Evolutionary conservation across 2,113 vertebrate species (phyloP).

Genomic region (Recurvirostra avosetta): DNA sequence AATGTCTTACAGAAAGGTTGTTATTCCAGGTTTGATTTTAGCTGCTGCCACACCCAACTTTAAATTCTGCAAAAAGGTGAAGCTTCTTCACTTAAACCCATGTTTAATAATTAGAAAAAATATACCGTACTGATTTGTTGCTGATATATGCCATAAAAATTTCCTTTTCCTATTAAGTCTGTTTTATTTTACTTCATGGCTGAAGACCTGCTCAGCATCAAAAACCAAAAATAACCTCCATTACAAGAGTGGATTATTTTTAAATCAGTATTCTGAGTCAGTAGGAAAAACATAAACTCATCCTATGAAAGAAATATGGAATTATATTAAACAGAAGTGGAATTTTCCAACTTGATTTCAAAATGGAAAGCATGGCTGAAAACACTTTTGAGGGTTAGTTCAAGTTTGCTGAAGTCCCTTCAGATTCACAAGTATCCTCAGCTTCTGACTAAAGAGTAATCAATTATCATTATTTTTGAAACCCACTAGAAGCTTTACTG

Average conservation of each 20-base stretch:
- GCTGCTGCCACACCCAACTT: not conserved
- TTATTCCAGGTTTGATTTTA: not conserved
- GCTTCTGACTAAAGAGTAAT: not conserved
- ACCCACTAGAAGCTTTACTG: not conserved
- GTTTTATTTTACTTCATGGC: not conserved
- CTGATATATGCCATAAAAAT: not conserved
- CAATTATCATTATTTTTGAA: not conserved
- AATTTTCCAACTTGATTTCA: not conserved
- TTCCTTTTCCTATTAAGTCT: not conserved
- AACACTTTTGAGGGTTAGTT: not conserved
- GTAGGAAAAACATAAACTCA: not conserved
- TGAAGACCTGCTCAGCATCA: not conserved
- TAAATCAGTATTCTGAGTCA: not conserved
- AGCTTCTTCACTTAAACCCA: not conserved
- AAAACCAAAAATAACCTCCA: not conserved
- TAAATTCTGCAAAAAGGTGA: not conserved
- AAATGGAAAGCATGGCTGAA: not conserved
- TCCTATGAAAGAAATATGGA: not conserved
- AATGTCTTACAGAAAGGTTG: not conserved
- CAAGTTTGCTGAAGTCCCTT: not conserved
- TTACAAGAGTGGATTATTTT: not conserved
- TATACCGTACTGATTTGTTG: not conserved
- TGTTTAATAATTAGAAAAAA: not conserved
- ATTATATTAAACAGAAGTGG: not conserved
- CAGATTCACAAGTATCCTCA: not conserved